Base-by-base conservation (phyloP, 2,797 vertebrate species). In the Sciaenops ocellatus region DNA sequence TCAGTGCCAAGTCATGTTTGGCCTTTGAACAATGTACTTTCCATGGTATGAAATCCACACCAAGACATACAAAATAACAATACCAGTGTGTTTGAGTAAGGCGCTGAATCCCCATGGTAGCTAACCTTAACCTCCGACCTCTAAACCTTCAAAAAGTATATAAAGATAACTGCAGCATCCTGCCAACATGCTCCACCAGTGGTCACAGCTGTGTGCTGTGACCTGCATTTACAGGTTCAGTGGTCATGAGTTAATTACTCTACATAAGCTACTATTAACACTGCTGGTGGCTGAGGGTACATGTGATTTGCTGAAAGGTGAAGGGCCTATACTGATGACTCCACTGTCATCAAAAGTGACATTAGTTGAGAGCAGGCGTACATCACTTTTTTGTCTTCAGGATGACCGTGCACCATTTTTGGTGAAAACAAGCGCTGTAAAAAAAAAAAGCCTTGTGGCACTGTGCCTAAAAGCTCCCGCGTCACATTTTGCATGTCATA, bases 1-100 rank as follows among this genome's bases (percentile, higher is more conserved):
- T 74, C 38, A 3, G 60, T 22, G 80, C 79, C 72, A 67, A 79
- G 24, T 60, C 30, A 3, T 24, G 44, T 73, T 82, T 71, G 71
- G 30, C 48, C n/a, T 69, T 63, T 30, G 54, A 56, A 82, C 42
- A 51, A 13, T 50, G 63, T 44, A 10, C n/a, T 62, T 51, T 76
- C 38, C 59, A 16, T 42, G 26, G 16, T 47, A 9, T 42, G 41
- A 66, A 68, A 52, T 52, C 47, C 59, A 60, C 66, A 63, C 26
- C 18, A 17, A 68, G 7, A 69, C 44, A 60, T 3, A 42, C 52
- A 30, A 66, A 73, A 30, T 54, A 70, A 64, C 48, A 62, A 5
- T 6, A 44, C 30, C 34, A 22, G 12, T 34, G 28, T 56, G 5
- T 65, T 7, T 54, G 20, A 24, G 47, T 6, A 18, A 52, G 22